Conservation (phyloP, 2,797 vertebrate genomes). For the Sebastes hubbsi region DNA sequence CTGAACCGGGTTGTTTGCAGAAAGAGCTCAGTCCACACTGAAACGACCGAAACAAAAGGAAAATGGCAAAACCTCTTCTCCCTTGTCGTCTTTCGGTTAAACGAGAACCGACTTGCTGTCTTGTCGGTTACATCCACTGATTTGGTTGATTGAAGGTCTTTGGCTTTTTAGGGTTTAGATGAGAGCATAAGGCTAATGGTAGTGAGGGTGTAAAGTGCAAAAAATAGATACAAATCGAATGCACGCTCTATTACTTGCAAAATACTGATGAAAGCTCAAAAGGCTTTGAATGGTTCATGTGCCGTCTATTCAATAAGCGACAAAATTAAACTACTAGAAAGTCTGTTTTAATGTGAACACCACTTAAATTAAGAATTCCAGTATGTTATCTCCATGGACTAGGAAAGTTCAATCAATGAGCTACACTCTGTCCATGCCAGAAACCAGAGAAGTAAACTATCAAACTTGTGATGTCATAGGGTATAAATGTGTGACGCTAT, state of each 20-base stretch:
- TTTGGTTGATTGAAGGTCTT: neutral
- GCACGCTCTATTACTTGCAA: neutral
- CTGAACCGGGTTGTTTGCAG: neutral
- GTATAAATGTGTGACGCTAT: too few relatives aligned
- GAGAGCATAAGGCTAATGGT: neutral
- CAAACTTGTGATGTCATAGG: neutral
- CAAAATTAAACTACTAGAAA: neutral
- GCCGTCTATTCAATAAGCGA: neutral
- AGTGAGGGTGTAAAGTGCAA: neutral
- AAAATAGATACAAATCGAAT: neutral
- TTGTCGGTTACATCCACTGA: neutral
- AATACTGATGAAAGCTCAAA: neutral
- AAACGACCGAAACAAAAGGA: neutral
- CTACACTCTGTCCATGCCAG: neutral
- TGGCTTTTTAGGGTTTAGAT: neutral
- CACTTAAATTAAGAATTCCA: neutral
- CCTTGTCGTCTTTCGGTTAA: neutral
- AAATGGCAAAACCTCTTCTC: neutral
- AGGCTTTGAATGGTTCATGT: neutral
- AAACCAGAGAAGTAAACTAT: neutral
- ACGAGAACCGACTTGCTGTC: neutral
- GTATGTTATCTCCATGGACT: neutral
- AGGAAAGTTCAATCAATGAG: neutral
- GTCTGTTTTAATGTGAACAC: neutral
- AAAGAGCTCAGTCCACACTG: neutral